phyloP scores from a whole-genome alignment of 1,140 invertebrate genomes.

The Oedothorax gibbosus region DNA sequence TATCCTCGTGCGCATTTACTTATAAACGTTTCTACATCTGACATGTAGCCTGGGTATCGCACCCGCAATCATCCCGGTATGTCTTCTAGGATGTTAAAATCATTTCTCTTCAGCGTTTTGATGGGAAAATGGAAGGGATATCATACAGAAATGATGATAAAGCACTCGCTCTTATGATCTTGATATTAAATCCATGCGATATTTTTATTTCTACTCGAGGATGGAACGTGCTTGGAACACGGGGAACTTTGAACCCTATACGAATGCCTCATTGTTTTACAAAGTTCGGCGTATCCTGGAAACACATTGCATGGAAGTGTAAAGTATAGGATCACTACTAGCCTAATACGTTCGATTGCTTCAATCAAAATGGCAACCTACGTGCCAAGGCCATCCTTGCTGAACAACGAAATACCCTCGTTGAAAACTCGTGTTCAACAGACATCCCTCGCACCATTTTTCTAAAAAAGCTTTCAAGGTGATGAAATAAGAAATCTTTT shows the following conservation, averaged over 20 bases:
- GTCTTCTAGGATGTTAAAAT: slow-evolving; percentile 42
- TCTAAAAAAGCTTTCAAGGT: no score
- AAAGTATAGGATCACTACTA: not conserved
- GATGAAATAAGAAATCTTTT: no score
- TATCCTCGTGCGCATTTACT: slow-evolving; percentile 33
- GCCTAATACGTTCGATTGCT: slow-evolving; percentile 10
- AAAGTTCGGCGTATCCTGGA: not conserved
- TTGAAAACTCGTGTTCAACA: no score
- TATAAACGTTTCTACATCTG: not conserved
- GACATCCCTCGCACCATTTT: no score
- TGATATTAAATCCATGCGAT: slow-evolving; percentile 29
- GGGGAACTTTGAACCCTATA: slow-evolving; percentile 25
- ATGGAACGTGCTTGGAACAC: slow-evolving; percentile 22
- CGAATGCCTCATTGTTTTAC: slow-evolving; percentile 1
- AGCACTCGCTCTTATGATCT: slow-evolving; percentile 13
- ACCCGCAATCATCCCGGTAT: slow-evolving; percentile 45
- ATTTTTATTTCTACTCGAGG: slow-evolving; percentile 3
- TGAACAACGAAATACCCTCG: no score
- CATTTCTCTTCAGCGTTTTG: slow-evolving; percentile 49
- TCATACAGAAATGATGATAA: slow-evolving; percentile 46
- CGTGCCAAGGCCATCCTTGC: not conserved
- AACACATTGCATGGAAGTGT: not conserved
- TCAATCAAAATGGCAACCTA: slow-evolving; percentile 1
- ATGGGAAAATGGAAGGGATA: slow-evolving; percentile 47
- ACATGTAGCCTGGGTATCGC: slow-evolving; percentile 27